phyloP scores from a whole-genome alignment of 1,140 invertebrate genomes.

The Lordiphosa clarofinis region DNA sequence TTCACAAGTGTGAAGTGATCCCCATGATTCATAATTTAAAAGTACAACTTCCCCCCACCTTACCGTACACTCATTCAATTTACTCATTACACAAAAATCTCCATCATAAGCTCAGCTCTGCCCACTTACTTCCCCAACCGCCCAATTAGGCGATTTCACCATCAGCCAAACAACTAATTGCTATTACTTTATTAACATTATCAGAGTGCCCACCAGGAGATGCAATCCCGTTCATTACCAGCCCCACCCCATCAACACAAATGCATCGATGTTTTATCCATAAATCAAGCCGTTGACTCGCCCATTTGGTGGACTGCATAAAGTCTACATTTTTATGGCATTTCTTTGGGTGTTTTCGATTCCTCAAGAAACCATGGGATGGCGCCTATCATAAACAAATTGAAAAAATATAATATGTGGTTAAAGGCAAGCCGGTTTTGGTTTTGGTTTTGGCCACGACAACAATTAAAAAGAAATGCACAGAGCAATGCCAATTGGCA shows the following conservation, averaged over 20 bases:
- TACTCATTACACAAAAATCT: constrained; percentile 10
- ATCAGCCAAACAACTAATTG: constrained; percentile 5
- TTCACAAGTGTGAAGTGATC: no score
- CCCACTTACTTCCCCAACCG: constrained; percentile 14
- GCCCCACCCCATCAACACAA: constrained; percentile 1
- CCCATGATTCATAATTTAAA: no score
- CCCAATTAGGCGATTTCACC: constrained; percentile 7
- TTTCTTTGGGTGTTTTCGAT: constrained; percentile 20
- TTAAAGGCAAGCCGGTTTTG: constrained; percentile 11
- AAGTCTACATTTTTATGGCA: constrained; percentile 30
- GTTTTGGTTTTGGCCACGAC: constrained; percentile 23
- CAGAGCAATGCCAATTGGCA: constrained; percentile 60
- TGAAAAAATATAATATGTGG: constrained; percentile 17
- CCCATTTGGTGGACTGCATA: constrained; percentile 24
- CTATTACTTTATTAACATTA: constrained; percentile 12
- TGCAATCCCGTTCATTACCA: background rate
- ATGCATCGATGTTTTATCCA: constrained; percentile 8
- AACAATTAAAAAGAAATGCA: constrained; percentile 69
- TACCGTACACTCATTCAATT: background rate
- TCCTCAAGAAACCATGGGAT: constrained; percentile 23
- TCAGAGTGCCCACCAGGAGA: background rate
- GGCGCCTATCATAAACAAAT: constrained; percentile 56
- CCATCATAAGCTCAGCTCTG: constrained; percentile 1
- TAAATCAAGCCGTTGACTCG: constrained; percentile 30
- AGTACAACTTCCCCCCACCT: no score